Evolutionary conservation across 2,113 vertebrate genomes (phyloP), one percentile per base, ranked within the genome.

Genomic region (Dendrocopos noguchii): DNA sequence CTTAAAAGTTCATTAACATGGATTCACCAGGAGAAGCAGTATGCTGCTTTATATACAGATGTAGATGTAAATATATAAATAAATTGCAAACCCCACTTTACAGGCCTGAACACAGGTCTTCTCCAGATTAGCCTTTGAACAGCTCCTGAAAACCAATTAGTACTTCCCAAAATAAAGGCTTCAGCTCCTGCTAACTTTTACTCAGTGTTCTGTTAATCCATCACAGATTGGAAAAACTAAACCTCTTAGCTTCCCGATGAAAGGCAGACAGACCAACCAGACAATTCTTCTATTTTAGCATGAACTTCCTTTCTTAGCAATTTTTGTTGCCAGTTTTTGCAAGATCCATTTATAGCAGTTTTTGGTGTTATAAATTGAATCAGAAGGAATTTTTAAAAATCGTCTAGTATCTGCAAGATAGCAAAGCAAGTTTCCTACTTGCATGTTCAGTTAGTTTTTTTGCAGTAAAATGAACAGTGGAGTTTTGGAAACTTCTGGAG

Each of bases 401-500:
- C 28, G 55, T 22, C 1, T 4, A 42, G 64, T 25, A 33, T 7
- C 16, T 20, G 4, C 39, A 63, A 77, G 29, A 22, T 5, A 60
- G 7, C 42, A 77, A 71, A 93, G 56, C 0, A 65, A 5, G 25
- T 65, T 46, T 80, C 9, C 27, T 82, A 12, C 27, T 33, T 39
- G 12, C 47, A 33, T 1, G 5, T 42, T 82, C 60, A 44, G 1
- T 2, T 33, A n/a, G 25, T 10, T 56, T 72, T 52, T 21, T 33
- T 29, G 27, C 10, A 63, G 7, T 6, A 10, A 25, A 79, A 57
- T 0, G 0, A 64, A 39, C 14, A 84, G 15, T 5, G 2, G 27
- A 60, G 36, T 28, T 89, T 53, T 29, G 3, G 18, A 29, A 47
- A 57, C 16, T 63, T 33, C 9, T 42, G 27, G 22, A 65, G 8